These are phyloP conservation scores for Xenotilapia flavipinnis DNA, from an alignment of 2,113 vertebrate genomes.

Conservation along the genomic window DNA sequence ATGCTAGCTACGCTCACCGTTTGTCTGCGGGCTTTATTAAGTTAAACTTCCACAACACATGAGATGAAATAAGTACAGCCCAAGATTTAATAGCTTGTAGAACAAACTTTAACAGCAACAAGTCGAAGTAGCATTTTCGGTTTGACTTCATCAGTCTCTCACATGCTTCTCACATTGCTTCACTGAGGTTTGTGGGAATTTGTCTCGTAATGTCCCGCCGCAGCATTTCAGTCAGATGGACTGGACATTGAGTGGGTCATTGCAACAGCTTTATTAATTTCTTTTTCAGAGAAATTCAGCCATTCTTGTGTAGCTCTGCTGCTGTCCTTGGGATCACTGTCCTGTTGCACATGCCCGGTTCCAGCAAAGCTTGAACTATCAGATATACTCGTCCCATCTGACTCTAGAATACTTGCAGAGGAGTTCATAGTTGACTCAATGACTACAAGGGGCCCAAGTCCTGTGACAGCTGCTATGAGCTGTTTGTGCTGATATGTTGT, in stretches of 20 bases:
- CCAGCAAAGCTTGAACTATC: background rate
- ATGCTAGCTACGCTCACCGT: background rate
- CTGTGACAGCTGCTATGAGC: background rate
- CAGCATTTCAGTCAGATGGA: background rate
- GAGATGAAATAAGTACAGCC: background rate
- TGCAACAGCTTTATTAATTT: background rate
- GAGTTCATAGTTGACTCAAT: background rate
- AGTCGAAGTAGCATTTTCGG: background rate
- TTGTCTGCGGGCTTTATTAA: background rate
- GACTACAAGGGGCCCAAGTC: background rate
- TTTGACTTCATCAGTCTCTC: background rate
- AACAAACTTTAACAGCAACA: background rate
- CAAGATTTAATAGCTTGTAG: background rate
- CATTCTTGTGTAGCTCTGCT: background rate
- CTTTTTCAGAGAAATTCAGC: background rate
- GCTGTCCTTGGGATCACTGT: background rate
- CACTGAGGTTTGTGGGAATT: background rate
- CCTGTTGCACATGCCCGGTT: background rate
- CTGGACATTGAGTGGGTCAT: background rate
- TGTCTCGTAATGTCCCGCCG: background rate
- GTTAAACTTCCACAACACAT: background rate
- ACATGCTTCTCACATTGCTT: background rate
- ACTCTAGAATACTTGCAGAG: background rate
- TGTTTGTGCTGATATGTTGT: background rate
- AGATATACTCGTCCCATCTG: background rate